These are phyloP conservation scores for Sinocyclocheilus rhinocerous DNA, from an alignment of 2,113 vertebrate species.

Conservation along the genomic window DNA sequence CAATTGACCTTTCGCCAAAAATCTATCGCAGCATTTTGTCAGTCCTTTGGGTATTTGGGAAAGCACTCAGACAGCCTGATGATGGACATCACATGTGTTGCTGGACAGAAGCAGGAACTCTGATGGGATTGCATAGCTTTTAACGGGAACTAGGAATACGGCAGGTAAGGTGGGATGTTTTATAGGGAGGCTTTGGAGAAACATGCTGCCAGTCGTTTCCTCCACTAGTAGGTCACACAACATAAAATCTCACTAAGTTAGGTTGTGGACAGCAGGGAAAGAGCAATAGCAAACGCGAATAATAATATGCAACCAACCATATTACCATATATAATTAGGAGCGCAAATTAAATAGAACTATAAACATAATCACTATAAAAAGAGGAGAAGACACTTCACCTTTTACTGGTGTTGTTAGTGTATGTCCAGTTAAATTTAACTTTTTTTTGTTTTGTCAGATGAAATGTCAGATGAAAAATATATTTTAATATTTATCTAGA, in stretches of 20 bases:
- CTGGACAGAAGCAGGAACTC: conserved; percentile 26
- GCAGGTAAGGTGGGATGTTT: conserved; percentile 19
- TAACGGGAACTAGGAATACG: conserved; percentile 21
- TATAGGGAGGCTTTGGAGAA: conserved; percentile 29
- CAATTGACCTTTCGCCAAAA: conserved; percentile 44
- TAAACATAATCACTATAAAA: neutral
- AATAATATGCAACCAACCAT: neutral
- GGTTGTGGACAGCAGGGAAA: neutral
- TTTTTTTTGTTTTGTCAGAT: neutral
- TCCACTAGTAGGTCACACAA: neutral
- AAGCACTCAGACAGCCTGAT: conserved; percentile 10
- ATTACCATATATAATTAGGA: neutral
- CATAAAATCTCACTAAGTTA: neutral
- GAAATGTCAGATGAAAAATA: neutral
- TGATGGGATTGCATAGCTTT: conserved; percentile 43
- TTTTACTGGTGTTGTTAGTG: neutral
- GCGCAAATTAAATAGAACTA: neutral
- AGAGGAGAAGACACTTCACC: neutral
- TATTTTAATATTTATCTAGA: too few species aligned
- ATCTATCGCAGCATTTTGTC: conserved; percentile 48
- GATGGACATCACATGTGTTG: conserved; percentile 27
- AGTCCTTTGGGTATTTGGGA: conserved; percentile 35
- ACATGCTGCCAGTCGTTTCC: neutral
- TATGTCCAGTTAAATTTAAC: neutral
- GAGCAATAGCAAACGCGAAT: neutral